Conservation (phyloP, 2,797 vertebrate genomes). For the Syndactyla subalaris region DNA sequence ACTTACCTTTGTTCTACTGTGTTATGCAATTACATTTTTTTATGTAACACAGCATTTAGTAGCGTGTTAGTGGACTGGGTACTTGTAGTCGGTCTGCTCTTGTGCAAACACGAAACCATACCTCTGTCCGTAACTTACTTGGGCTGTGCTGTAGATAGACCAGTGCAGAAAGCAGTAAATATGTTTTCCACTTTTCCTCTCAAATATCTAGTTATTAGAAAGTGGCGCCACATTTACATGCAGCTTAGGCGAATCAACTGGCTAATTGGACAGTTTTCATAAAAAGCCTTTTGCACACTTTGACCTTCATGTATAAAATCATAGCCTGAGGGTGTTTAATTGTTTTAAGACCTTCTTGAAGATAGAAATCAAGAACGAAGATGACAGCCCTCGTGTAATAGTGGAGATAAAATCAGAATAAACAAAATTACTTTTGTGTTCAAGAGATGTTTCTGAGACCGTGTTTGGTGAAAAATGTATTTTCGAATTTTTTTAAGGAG, state of each 20-base stretch:
- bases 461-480: neutral
- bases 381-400: neutral
- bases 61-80: neutral
- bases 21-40: neutral
- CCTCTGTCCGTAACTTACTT: rapidly evolving
- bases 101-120: neutral
- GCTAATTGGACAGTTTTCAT: neutral
- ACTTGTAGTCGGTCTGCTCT: neutral
- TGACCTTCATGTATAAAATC: neutral
- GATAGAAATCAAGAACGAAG: slow-evolving; percentile 6
- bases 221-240: neutral
- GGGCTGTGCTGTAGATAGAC: neutral
- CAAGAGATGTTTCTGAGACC: neutral
- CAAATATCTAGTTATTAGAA: neutral
- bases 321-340: neutral
- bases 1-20: neutral
- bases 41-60: neutral
- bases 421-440: neutral
- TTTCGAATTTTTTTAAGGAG: neutral
- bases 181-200: neutral
- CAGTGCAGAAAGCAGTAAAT: neutral
- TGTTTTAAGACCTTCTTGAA: neutral
- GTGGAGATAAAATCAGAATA: slow-evolving; percentile 1
- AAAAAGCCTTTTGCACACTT: neutral
- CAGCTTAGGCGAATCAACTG: neutral